Base-by-base conservation (phyloP, 1,140 invertebrate genomes). In the Drosophila serrata region DNA sequence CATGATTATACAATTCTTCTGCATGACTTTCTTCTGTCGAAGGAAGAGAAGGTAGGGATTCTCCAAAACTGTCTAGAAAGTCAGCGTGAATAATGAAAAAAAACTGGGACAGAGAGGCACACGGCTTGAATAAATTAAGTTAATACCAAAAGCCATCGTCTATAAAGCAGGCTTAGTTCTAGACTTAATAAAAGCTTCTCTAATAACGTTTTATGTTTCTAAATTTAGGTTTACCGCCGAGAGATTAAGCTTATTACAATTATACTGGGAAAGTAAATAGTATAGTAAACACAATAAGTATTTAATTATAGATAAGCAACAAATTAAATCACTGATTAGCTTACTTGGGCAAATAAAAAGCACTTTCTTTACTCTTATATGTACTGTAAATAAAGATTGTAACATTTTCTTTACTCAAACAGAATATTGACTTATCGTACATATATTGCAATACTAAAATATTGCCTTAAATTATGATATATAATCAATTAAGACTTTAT, bases 281-380 rank as follows among this genome's bases (percentile, higher is more conserved):
- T 4, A 49, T 13, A 51, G n/a, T 19, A 17, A 51, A 13, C 17
- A 33, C 48, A 13, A 51, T 33, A 4, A 33, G 27, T 45, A 22
- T 45, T 45, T 45, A 45, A 45, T 45, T 51, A 19, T 11, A 51
- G 48, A 51, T 53, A 53, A 51, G 17, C 2, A 51, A 19, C 29
- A 33, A 19, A 51, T 13, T 3, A 19, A 5, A 35, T 31, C n/a
- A 19, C 48, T 17, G 27, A 51, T 19, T 31, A 13, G 11, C 48
- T 17, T 49, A 49, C 11, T 22, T 43, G 17, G 17, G 8, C 9
- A 43, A 12, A 19, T 13, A 46, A 12, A 15, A 1, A 46, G 43
- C 22, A 15, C 9, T 17, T 29, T 49, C 46, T 8, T 19, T 42
- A 17, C 1, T 17, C 17, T 17, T 17, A 17, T 4, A 51, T 1